These are phyloP conservation scores for Argynnis bischoffii DNA, from an alignment of 2,888 invertebrate species.

Conservation along the genomic window DNA sequence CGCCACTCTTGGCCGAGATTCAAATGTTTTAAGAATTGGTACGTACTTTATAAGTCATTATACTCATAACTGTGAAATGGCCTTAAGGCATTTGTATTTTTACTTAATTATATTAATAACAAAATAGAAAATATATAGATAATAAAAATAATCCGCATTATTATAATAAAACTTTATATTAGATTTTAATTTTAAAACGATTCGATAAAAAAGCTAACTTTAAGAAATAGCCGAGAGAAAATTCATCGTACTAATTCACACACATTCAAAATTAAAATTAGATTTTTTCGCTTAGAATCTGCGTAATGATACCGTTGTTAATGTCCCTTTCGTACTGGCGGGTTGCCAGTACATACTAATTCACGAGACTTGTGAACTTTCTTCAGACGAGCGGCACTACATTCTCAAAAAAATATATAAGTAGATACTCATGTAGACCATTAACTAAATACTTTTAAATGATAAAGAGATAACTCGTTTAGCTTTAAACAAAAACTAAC, in stretches of 20 bases:
- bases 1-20: slow-evolving; percentile 30
- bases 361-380: background rate
- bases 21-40: slow-evolving; percentile 21
- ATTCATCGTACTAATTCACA: too few species aligned
- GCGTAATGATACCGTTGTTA: slow-evolving; percentile 31
- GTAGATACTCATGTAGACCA: too few species aligned
- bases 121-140: too few species aligned
- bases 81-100: too few species aligned
- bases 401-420: too few species aligned
- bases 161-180: too few species aligned
- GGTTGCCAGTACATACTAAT: slow-evolving; percentile 36
- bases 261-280: slow-evolving; percentile 20
- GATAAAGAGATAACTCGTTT: too few species aligned
- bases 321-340: slow-evolving; percentile 35
- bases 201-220: too few species aligned
- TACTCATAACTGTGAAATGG: background rate
- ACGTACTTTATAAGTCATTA: slow-evolving; percentile 10
- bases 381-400: background rate
- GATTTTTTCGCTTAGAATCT: slow-evolving; percentile 29
- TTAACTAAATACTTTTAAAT: too few species aligned
- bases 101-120: background rate
- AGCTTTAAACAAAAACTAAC: background rate
- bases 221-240: too few species aligned
- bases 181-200: too few species aligned
- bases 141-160: too few species aligned